Conservation (phyloP, 1,140 invertebrate genomes). For the Tachypleus tridentatus region DNA sequence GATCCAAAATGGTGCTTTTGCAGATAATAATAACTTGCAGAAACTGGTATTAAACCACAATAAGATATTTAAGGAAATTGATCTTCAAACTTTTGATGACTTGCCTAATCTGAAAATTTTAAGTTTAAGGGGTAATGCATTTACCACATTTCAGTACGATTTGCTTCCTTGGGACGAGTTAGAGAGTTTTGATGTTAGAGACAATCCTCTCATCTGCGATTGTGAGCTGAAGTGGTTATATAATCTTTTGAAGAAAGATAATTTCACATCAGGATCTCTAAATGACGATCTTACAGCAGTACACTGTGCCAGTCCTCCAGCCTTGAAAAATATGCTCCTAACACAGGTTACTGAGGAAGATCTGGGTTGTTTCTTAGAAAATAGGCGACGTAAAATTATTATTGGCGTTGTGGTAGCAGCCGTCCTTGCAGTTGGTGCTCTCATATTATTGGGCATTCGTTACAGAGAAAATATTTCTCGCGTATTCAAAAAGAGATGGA, state of each 20-base stretch:
- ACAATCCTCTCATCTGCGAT: slow-evolving; percentile 74
- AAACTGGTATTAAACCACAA: slow-evolving; percentile 46
- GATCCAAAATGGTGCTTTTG: slow-evolving; percentile 31
- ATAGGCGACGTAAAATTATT: slow-evolving; percentile 11
- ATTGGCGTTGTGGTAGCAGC: slow-evolving; percentile 10
- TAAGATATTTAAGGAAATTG: slow-evolving; percentile 33
- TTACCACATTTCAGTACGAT: slow-evolving; percentile 17
- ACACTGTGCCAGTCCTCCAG: slow-evolving; percentile 6
- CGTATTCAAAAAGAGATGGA: slow-evolving; percentile 24
- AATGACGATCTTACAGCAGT: slow-evolving; percentile 11
- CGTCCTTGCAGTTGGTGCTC: slow-evolving; percentile 7
- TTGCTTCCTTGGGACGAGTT: slow-evolving; percentile 21
- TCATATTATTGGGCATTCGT: slow-evolving; percentile 10
- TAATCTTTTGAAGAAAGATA: slow-evolving; percentile 34
- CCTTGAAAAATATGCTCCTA: slow-evolving; percentile 11
- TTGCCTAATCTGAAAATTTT: slow-evolving; percentile 57
- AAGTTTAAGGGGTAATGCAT: slow-evolving; percentile 22
- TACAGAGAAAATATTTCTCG: slow-evolving; percentile 16
- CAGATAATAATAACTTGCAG: slow-evolving; percentile 44
- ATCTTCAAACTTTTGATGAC: slow-evolving; percentile 54
- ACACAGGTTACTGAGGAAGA: slow-evolving; percentile 9
- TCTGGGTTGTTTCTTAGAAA: slow-evolving; percentile 11
- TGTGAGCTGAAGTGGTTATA: slow-evolving; percentile 75
- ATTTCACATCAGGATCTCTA: slow-evolving; percentile 6
- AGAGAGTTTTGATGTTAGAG: slow-evolving; percentile 43